Conservation (phyloP, 1,140 invertebrate genomes). For the Potamilus streckersoni region DNA sequence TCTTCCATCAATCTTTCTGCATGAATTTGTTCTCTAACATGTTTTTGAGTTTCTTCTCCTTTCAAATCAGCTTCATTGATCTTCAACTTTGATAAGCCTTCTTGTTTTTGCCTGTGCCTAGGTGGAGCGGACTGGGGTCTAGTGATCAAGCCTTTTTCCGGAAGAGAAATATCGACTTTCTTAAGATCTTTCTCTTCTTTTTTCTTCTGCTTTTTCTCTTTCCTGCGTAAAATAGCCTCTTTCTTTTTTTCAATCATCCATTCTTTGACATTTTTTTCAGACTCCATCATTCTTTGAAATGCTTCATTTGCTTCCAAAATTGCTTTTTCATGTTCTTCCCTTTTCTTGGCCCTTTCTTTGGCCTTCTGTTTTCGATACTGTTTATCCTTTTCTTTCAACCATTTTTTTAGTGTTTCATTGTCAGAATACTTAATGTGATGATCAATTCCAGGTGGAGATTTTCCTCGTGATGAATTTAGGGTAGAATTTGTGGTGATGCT, state of each 20-base stretch:
- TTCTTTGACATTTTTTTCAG: slow-evolving; percentile 41
- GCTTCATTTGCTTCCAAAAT: slow-evolving; percentile 44
- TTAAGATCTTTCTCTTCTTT: slow-evolving; percentile 23
- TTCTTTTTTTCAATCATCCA: slow-evolving; percentile 43
- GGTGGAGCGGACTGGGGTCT: slow-evolving; percentile 33
- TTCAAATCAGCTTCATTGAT: slow-evolving; percentile 5
- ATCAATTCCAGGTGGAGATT: slow-evolving; percentile 13
- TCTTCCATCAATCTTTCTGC: slow-evolving; percentile 18
- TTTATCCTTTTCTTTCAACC: slow-evolving; percentile 46
- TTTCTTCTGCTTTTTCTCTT: slow-evolving; percentile 22
- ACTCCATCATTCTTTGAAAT: slow-evolving; percentile 36
- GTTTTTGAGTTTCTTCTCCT: background rate
- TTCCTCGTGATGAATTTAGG: slow-evolving; percentile 16
- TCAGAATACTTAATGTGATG: slow-evolving; percentile 40
- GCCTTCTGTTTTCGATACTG: slow-evolving; percentile 33
- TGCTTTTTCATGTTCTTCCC: slow-evolving; percentile 39
- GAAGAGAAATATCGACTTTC: slow-evolving; percentile 13
- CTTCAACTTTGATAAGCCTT: slow-evolving; percentile 7
- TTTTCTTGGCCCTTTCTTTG: slow-evolving; percentile 38
- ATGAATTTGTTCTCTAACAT: slow-evolving; percentile 12
- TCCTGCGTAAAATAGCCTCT: slow-evolving; percentile 15
- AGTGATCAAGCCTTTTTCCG: slow-evolving; percentile 28
- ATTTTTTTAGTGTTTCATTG: slow-evolving; percentile 39
- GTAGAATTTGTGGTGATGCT: slow-evolving; percentile 14
- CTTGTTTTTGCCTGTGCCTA: slow-evolving; percentile 6